Evolutionary conservation across 2,888 invertebrate species (phyloP).

Genomic region (Epiperipatus broadwayi): DNA sequence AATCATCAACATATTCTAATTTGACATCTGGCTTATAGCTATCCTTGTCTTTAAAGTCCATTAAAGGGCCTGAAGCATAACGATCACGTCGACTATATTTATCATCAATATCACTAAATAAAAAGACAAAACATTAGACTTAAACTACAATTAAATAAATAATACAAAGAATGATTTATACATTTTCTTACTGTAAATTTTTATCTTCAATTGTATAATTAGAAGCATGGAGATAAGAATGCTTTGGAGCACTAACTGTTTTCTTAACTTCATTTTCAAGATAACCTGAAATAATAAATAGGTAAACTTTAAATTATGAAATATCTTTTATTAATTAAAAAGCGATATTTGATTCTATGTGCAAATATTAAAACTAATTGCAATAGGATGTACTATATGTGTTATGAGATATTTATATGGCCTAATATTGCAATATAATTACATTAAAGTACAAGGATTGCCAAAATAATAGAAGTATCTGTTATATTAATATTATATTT

Average conservation of each 20-base stretch:
- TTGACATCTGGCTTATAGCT: slow-evolving; percentile 80
- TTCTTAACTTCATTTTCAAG: slow-evolving; percentile 59
- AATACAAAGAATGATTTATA: slow-evolving; percentile 9
- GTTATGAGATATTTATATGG: too few species aligned
- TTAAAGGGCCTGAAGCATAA: slow-evolving; percentile 54
- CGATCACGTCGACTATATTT: slow-evolving; percentile 38
- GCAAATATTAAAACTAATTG: background rate
- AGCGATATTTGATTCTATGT: background rate
- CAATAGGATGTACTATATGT: too few species aligned
- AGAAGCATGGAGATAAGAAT: slow-evolving; percentile 53
- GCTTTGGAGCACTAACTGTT: slow-evolving; percentile 43
- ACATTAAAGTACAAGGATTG: too few species aligned
- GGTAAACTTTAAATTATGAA: too few species aligned
- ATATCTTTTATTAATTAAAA: too few species aligned
- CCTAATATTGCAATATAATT: too few species aligned
- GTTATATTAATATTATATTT: too few species aligned
- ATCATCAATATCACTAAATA: slow-evolving; percentile 67
- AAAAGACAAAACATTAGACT: too few species aligned
- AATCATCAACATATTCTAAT: slow-evolving; percentile 90
- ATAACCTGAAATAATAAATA: slow-evolving; percentile 37
- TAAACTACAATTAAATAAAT: slow-evolving; percentile 18
- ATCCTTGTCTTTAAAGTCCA: slow-evolving; percentile 77
- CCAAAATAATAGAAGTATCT: too few species aligned
- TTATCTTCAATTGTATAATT: slow-evolving; percentile 41
- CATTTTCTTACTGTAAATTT: slow-evolving; percentile 7